These are phyloP conservation scores for Brachystomella parvula DNA, from an alignment of 1,140 invertebrate genomes.

Conservation along the genomic window DNA sequence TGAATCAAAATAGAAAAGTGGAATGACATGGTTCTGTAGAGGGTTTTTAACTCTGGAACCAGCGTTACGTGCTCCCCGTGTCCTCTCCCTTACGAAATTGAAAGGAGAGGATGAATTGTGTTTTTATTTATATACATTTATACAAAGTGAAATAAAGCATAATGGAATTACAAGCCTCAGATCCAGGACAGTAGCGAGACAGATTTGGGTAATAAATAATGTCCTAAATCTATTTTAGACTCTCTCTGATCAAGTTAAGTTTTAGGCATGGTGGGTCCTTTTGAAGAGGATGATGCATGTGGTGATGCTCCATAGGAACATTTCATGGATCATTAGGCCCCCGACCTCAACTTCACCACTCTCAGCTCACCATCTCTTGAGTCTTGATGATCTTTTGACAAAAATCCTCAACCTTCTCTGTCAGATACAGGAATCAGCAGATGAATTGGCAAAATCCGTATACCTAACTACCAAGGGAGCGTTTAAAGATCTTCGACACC, in stretches of 20 bases:
- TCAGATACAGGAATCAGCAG: too few relatives aligned
- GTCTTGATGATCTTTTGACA: too few relatives aligned
- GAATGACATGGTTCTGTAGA: background rate
- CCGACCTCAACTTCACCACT: conserved; percentile 19
- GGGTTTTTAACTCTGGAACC: background rate
- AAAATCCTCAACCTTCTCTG: too few relatives aligned
- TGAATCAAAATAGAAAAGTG: background rate
- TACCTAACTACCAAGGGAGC: too few relatives aligned
- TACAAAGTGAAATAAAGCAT: background rate
- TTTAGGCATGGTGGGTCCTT: conserved; percentile 3
- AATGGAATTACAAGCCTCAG: background rate
- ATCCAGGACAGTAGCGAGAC: background rate
- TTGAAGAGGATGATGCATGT: conserved; percentile 19
- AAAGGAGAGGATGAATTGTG: background rate
- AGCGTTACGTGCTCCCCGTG: background rate
- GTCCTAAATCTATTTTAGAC: conserved; percentile 27
- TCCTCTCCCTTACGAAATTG: background rate
- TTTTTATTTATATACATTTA: background rate
- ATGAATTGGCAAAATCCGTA: too few relatives aligned
- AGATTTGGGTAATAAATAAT: conserved; percentile 25
- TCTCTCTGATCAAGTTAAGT: too few relatives aligned
- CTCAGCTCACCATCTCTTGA: too few relatives aligned
- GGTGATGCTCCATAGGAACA: conserved; percentile 10
- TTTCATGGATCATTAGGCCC: conserved; percentile 34
- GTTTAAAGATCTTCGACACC: too few relatives aligned